Evolutionary conservation across 2,797 vertebrate species (phyloP).

Genomic region (Triplophysa bombifrons): DNA sequence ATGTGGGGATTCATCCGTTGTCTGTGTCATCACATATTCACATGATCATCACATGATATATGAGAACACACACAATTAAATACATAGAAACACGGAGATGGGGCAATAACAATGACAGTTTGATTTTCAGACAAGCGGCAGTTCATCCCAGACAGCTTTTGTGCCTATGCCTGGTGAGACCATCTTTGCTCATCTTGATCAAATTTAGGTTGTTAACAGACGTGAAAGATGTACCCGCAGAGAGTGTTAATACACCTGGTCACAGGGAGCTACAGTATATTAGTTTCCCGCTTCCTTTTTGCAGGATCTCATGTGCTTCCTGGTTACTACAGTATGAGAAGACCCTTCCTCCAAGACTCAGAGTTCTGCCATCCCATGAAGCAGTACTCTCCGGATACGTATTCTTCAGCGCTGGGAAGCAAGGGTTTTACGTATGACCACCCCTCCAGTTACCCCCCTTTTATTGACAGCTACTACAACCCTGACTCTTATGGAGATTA

Average conservation of each 20-base stretch:
- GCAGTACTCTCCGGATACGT: conserved; percentile 72
- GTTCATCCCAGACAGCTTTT: conserved; percentile 70
- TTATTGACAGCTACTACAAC: conserved; percentile 75
- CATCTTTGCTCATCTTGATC: conserved; percentile 17
- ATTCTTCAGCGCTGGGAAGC: conserved; percentile 63
- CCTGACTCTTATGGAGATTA: conserved; percentile 73
- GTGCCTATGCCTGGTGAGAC: conserved; percentile 80
- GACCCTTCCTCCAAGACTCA: conserved; percentile 75
- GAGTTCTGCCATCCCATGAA: conserved; percentile 78
- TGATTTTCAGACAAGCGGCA: conserved; percentile 72
- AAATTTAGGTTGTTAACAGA: conserved; percentile 18
- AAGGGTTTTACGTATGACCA: conserved; percentile 78
- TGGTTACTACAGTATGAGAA: conserved; percentile 75
- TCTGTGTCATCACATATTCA: conserved; percentile 10
- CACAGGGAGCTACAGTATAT: neutral
- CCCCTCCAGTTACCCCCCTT: conserved; percentile 65
- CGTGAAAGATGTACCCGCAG: conserved; percentile 14
- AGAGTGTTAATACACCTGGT: conserved; percentile 38
- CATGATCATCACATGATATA: neutral
- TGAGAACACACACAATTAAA: conserved; percentile 14
- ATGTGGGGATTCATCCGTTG: neutral
- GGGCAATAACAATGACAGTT: conserved; percentile 32
- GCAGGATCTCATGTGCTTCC: conserved; percentile 74
- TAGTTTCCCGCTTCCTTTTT: conserved; percentile 40
- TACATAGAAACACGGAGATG: conserved; percentile 12